Percentiles rank a stretch among this genome's conserved stretches.
Evolutionary conservation across 2,888 invertebrate species (phyloP).

Genomic region (Cinara cedri): DNA sequence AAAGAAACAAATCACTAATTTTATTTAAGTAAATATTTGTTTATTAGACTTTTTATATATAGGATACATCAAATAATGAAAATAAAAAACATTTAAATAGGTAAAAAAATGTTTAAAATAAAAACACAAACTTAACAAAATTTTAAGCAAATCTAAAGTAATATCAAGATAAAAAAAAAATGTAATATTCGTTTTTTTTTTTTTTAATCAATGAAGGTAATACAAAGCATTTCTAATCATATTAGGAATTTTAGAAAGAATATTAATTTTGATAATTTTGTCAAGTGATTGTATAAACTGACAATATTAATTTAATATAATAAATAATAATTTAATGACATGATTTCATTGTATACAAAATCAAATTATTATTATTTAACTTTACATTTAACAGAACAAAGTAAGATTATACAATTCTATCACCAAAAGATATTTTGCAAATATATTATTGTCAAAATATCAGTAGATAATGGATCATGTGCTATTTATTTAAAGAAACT

Average conservation of each 20-base stretch:
- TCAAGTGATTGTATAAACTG: not conserved
- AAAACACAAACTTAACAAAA: constrained; percentile 53
- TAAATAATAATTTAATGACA: not conserved
- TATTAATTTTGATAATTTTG: not conserved
- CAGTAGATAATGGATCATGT: too few relatives aligned
- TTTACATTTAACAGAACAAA: constrained; percentile 5
- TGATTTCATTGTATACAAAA: not conserved
- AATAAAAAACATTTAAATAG: constrained; percentile 14
- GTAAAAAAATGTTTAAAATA: constrained; percentile 8
- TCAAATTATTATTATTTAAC: not conserved
- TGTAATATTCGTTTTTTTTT: not conserved
- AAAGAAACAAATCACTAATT: constrained; percentile 19
- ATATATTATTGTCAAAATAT: too few relatives aligned
- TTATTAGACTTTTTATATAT: constrained; percentile 1
- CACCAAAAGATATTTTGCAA: constrained; percentile 5
- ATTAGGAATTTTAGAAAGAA: not conserved
- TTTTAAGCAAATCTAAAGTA: not conserved
- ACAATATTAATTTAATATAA: not conserved
- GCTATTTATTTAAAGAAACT: too few relatives aligned
- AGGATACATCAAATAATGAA: constrained; percentile 19
- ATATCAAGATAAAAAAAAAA: not conserved
- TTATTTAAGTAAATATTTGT: not conserved
- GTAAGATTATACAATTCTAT: constrained; percentile 30
- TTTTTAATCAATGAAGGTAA: too few relatives aligned
- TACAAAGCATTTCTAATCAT: not conserved